Conservation (phyloP, 2,888 invertebrate species). For the Clitarchus hookeri region DNA sequence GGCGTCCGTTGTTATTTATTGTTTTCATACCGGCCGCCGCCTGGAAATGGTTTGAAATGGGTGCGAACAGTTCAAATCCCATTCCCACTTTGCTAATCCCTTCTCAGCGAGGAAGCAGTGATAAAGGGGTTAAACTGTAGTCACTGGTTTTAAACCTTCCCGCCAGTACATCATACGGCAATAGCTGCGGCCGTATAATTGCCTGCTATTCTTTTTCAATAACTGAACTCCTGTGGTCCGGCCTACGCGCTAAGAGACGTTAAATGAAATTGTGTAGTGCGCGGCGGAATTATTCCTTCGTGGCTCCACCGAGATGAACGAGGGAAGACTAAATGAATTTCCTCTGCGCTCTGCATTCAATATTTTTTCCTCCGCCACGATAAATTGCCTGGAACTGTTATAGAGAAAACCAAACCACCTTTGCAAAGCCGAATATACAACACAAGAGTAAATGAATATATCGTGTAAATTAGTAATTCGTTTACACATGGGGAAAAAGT, state of each 20-base stretch:
- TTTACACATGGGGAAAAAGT: too few species aligned
- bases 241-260: neutral
- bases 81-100: neutral
- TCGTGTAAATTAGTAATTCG: too few species aligned
- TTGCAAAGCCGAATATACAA: too few species aligned
- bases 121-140: neutral
- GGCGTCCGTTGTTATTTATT: slow-evolving; percentile 3
- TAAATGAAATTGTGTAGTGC: slow-evolving; percentile 5
- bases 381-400: too few species aligned
- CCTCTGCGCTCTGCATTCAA: neutral
- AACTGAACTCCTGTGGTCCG: neutral
- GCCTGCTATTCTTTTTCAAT: slow-evolving; percentile 14
- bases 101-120: slow-evolving; percentile 7
- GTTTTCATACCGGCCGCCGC: slow-evolving; percentile 14
- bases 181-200: slow-evolving; percentile 8
- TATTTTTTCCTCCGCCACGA: neutral
- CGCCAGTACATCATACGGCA: slow-evolving; percentile 14
- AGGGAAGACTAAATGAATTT: neutral
- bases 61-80: slow-evolving; percentile 7
- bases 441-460: too few species aligned
- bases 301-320: slow-evolving; percentile 8
- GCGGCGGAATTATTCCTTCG: neutral
- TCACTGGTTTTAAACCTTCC: slow-evolving; percentile 8
- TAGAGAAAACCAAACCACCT: too few species aligned
- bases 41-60: neutral